A percentile compares a stretch with the other conserved stretches of the same genome.
Conservation (phyloP, 2,888 invertebrate genomes). For the Agriopis marginaria region DNA sequence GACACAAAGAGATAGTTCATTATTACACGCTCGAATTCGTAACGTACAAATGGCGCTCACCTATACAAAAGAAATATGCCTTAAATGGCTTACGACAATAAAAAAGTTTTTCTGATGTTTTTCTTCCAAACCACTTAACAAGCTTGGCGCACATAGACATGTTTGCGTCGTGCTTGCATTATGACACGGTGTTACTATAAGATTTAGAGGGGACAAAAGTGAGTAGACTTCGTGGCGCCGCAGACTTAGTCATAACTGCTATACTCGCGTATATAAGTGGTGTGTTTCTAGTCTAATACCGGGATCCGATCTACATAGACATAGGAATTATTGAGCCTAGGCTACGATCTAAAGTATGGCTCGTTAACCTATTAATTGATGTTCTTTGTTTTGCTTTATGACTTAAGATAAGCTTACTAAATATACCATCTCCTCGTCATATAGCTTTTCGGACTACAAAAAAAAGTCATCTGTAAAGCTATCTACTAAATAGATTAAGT, state of each 20-base stretch:
- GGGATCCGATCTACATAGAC: slow-evolving; percentile 30
- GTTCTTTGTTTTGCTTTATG: slow-evolving; percentile 20
- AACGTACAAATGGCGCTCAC: slow-evolving; percentile 58
- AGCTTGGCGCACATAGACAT: slow-evolving; percentile 85
- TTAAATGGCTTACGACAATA: slow-evolving; percentile 82
- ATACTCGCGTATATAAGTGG: slow-evolving; percentile 47
- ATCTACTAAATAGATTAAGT: background rate
- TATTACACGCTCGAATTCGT: slow-evolving; percentile 50
- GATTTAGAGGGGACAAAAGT: slow-evolving; percentile 84
- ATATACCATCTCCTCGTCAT: background rate
- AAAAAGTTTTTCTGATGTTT: slow-evolving; percentile 86
- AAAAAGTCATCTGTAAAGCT: background rate
- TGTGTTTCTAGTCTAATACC: slow-evolving; percentile 54
- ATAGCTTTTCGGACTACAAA: background rate
- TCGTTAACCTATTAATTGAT: slow-evolving; percentile 19
- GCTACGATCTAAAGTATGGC: slow-evolving; percentile 21
- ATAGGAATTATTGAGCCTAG: slow-evolving; percentile 24
- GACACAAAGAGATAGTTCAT: slow-evolving; percentile 54
- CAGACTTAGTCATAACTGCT: slow-evolving; percentile 71
- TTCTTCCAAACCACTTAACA: slow-evolving; percentile 87
- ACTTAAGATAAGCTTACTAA: background rate
- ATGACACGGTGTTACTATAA: slow-evolving; percentile 84
- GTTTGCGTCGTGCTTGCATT: slow-evolving; percentile 86
- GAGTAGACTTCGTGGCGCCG: slow-evolving; percentile 82
- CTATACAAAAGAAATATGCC: slow-evolving; percentile 70